Percentiles rank a stretch among this genome's conserved stretches.
Evolutionary conservation across 2,888 invertebrate genomes (phyloP).

Genomic region (Nemapogon koenigi): DNA sequence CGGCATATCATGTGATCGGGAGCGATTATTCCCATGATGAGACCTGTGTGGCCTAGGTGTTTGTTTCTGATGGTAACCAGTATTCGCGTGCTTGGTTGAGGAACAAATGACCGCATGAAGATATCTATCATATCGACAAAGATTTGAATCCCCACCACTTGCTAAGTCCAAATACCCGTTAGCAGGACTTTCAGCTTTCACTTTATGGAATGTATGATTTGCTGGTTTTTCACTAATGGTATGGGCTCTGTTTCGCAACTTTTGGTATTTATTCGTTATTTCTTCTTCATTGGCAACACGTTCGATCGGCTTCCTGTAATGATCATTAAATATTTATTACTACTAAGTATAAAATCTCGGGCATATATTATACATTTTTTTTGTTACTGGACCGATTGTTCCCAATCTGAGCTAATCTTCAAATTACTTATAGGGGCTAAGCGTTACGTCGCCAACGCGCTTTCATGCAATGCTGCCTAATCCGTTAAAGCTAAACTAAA

Average conservation of each 20-base stretch:
- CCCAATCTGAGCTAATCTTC: too few relatives aligned
- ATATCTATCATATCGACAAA: constrained; percentile 66
- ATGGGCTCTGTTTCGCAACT: constrained; percentile 56
- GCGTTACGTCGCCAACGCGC: too few relatives aligned
- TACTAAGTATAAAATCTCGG: too few relatives aligned
- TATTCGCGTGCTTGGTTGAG: constrained; percentile 51
- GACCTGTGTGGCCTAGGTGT: constrained; percentile 25
- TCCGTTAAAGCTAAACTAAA: too few relatives aligned
- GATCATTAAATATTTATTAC: too few relatives aligned
- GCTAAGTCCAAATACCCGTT: constrained; percentile 69
- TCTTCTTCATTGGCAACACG: constrained; percentile 44
- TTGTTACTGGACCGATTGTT: too few relatives aligned
- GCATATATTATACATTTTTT: too few relatives aligned
- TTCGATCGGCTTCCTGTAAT: constrained; percentile 63
- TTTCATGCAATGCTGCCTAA: too few relatives aligned
- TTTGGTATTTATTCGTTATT: constrained; percentile 42
- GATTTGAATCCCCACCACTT: constrained; percentile 63
- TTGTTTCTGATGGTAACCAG: constrained; percentile 51
- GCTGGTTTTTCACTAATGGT: constrained; percentile 54
- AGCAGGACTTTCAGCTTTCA: constrained; percentile 38
- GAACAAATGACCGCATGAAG: constrained; percentile 69
- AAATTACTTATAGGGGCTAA: too few relatives aligned
- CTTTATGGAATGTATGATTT: constrained; percentile 41
- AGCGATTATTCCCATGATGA: constrained; percentile 26
- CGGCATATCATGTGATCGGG: constrained; percentile 44